Conservation (phyloP, 2,113 vertebrate species). For the Corvus hawaiiensis region DNA sequence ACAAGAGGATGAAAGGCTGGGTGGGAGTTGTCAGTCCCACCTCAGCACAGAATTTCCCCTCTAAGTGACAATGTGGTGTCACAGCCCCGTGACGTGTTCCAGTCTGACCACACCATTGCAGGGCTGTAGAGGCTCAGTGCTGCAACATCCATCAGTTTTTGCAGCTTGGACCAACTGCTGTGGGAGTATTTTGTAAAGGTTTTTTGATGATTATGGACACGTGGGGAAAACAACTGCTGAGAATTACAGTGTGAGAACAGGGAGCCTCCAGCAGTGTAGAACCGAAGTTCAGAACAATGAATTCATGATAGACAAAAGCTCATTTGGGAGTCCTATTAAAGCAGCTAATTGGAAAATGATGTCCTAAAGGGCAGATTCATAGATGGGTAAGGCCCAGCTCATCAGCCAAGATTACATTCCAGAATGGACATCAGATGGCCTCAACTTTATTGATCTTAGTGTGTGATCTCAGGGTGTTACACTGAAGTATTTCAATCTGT, state of each 20-base stretch:
- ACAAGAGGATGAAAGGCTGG: not conserved
- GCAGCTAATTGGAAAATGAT: not conserved
- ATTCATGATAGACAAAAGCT: slow-evolving; percentile 2
- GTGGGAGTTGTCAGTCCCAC: not conserved
- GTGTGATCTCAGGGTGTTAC: slow-evolving; percentile 3
- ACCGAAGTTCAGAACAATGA: not conserved
- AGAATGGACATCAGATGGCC: slow-evolving; percentile 23
- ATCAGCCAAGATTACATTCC: not conserved
- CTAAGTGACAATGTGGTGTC: not conserved
- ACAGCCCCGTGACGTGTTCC: accelerated
- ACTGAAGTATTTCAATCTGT: not conserved
- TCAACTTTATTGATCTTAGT: not conserved
- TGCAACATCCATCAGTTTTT: not conserved
- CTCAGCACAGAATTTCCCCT: not conserved
- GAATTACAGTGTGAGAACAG: not conserved
- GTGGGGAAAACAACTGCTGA: not conserved
- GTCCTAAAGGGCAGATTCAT: slow-evolving; percentile 11
- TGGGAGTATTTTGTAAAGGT: not conserved
- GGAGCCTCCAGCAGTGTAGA: not conserved
- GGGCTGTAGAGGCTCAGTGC: not conserved
- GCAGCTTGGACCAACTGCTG: not conserved
- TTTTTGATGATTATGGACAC: not conserved
- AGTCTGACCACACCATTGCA: not conserved
- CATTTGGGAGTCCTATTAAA: slow-evolving; percentile 9
- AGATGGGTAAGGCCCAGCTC: not conserved